Base-by-base conservation (phyloP, 92 coral and sea anemone species). In the Scolanthus callimorphus region DNA sequence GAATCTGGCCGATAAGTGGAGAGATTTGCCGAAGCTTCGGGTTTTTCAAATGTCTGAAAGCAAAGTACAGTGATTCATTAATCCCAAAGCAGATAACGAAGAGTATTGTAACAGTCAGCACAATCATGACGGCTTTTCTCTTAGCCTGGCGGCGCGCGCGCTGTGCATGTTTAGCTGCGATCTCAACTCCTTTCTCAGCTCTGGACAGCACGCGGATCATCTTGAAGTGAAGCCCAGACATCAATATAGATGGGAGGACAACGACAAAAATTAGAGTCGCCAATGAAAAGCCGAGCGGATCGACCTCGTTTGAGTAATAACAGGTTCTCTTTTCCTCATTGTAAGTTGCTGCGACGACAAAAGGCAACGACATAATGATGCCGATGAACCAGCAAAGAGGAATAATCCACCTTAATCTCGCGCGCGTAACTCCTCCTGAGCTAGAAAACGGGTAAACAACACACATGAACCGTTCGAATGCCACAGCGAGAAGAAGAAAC, bases 381-480 rank as follows among this genome's bases (percentile, higher is more conserved):
- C 19, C 52, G 4, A 9, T 9, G 8, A 46, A 6, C 52, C 52
- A 46, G 23, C 52, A 46, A 4, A 46, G n/a, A 9, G 22, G 52
- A 4, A 46, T 20, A 20, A 46, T 46, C 52, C 23, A 10, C 22
- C 23, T 9, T 10, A 46, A 20, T 46, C 52, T 46, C 4, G 19
- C 11, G 8, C 17, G 8, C 4, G 52, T 46, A 19, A 46, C 52
- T 46, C 22, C 17, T 4, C 11, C 52, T 4, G 19, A 10, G 52
- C 23, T 46, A 6, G 52, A 9, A 4, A 46, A 19, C 11, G 52
- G 52, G 23, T 46, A 20, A 20, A 46, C 52, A 11, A 46, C 52
- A 19, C 11, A 9, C 52, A 46, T 46, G 52, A 46, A 46, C 4
- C 52, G 52, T 19, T 46, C 52, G 17, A 46, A 46, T 11, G 52